These are phyloP conservation scores for Pachycephus smyrnensis DNA, from an alignment of 2,888 invertebrate genomes.

Conservation along the genomic window DNA sequence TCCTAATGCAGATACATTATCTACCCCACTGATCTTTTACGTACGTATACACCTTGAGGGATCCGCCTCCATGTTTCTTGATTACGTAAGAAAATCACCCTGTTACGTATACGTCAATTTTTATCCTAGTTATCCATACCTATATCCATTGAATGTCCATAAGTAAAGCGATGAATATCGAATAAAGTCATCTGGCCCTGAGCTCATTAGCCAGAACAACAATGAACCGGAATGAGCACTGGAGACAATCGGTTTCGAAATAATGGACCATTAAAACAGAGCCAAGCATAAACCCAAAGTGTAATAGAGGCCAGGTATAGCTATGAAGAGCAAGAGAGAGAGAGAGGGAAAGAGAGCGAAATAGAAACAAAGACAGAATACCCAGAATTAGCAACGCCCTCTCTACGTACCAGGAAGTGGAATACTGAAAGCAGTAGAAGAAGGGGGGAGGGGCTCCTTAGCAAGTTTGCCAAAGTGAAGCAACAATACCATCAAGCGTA, in stretches of 20 bases:
- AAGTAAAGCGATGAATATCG: neutral
- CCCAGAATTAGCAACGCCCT: neutral
- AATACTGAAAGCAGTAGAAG: neutral
- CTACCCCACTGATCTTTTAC: neutral
- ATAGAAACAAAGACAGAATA: neutral
- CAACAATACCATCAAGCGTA: neutral
- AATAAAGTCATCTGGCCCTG: neutral
- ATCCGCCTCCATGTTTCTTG: no score
- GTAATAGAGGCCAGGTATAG: neutral
- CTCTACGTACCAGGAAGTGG: neutral
- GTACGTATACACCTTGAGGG: no score
- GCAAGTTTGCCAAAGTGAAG: neutral
- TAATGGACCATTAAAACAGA: constrained; percentile 1
- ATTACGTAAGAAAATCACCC: neutral
- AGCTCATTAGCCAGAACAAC: neutral
- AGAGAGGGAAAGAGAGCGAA: neutral
- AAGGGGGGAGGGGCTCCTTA: neutral
- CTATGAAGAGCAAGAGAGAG: neutral
- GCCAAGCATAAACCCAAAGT: neutral
- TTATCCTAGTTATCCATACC: neutral
- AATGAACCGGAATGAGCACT: neutral
- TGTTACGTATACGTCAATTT: neutral
- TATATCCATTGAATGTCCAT: neutral
- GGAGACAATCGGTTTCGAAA: constrained; percentile 12
- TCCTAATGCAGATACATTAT: neutral